A percentile compares a stretch with the other conserved stretches of the same genome.
phyloP scores from a whole-genome alignment of 2,113 vertebrate species.

The Cyprinodon variegatus region DNA sequence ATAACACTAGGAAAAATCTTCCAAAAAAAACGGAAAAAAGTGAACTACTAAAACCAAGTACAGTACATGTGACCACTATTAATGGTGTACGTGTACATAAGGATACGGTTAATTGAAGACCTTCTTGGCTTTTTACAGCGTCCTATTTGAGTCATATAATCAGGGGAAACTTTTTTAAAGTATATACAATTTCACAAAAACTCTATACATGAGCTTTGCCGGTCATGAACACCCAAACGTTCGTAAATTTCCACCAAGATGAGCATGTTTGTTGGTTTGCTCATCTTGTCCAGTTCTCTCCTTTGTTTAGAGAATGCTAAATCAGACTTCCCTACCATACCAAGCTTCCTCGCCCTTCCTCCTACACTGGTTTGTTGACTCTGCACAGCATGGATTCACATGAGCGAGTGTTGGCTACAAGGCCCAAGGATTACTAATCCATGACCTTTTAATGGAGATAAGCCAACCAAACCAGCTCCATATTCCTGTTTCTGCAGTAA shows the following conservation, averaged over 20 bases:
- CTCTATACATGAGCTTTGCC: background rate
- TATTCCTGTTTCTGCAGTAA: conserved; percentile 37
- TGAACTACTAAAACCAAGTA: background rate
- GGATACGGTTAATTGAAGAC: conserved; percentile 19
- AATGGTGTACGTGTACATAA: conserved; percentile 1
- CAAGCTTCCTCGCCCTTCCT: conserved; percentile 15
- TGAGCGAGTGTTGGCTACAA: conserved; percentile 53
- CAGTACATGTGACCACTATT: no score
- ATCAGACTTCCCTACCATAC: conserved; percentile 67
- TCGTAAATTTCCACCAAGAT: conserved; percentile 4
- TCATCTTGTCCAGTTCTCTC: background rate
- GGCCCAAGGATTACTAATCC: conserved; percentile 65
- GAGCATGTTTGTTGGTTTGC: background rate
- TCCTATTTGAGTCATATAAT: conserved; percentile 39
- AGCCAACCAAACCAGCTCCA: conserved; percentile 53
- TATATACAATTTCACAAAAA: conserved; percentile 3
- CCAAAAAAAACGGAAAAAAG: background rate
- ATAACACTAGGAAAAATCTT: background rate
- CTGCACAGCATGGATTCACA: conserved; percentile 30
- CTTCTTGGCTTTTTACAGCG: conserved; percentile 45
- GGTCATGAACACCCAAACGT: background rate
- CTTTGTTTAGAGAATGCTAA: conserved; percentile 8
- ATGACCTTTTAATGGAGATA: conserved; percentile 69
- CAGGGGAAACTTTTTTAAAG: conserved; percentile 37
- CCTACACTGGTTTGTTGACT: conserved; percentile 28